phyloP scores from a whole-genome alignment of 2,888 invertebrate species.

The Napeogenes inachia region DNA sequence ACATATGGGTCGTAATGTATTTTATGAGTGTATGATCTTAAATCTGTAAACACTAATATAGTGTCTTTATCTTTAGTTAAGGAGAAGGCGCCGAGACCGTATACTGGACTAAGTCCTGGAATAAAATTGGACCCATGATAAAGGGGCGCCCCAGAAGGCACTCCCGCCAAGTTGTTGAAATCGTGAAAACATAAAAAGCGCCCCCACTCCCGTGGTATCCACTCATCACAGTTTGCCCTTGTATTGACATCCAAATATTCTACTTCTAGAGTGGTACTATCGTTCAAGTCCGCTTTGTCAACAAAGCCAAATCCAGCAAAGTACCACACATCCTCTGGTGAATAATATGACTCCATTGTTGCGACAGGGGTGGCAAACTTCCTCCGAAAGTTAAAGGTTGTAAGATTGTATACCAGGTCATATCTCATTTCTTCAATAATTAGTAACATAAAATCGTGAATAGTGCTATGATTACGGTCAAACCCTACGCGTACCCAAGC shows the following conservation, averaged over 20 bases:
- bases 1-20: background rate
- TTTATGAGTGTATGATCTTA: constrained; percentile 16
- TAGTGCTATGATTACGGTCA: too few relatives aligned
- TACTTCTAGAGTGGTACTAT: constrained; percentile 17
- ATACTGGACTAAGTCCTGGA: background rate
- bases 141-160: constrained; percentile 26
- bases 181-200: constrained; percentile 27
- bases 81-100: constrained; percentile 26
- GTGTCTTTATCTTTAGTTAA: constrained; percentile 22
- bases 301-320: constrained; percentile 26
- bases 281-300: constrained; percentile 13
- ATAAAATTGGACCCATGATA: constrained; percentile 3
- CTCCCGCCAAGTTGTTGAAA: constrained; percentile 13
- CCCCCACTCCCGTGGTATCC: constrained; percentile 29
- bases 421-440: too few relatives aligned
- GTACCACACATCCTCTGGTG: constrained; percentile 9
- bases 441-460: too few relatives aligned
- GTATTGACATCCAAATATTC: constrained; percentile 12
- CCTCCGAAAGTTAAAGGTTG: too few relatives aligned
- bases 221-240: constrained; percentile 25
- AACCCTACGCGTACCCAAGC: too few relatives aligned
- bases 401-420: too few relatives aligned
- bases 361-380: too few relatives aligned
- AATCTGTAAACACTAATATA: constrained; percentile 29
- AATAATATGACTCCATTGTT: too few relatives aligned